phyloP scores from a whole-genome alignment of 2,113 vertebrate genomes.

The Pitta sordida region DNA sequence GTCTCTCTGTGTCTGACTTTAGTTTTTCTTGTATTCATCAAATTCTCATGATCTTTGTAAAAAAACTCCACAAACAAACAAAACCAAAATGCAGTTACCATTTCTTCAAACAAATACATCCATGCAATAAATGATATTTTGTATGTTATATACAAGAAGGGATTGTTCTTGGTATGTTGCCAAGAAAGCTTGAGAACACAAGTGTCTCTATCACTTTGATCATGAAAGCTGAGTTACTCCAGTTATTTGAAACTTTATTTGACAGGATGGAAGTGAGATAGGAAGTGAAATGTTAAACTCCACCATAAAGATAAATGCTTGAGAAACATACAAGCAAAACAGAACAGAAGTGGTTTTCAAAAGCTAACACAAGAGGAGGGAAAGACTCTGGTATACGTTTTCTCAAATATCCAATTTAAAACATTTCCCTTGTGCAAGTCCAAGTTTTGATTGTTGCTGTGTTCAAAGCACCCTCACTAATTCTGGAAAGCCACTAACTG shows the following conservation, averaged over 20 bases:
- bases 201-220: slow-evolving; percentile 65
- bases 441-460: background rate
- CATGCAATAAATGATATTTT: background rate
- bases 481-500: background rate
- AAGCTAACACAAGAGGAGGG: background rate
- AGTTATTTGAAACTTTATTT: slow-evolving; percentile 63
- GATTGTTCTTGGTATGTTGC: background rate
- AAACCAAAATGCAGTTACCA: background rate
- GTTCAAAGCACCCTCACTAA: background rate
- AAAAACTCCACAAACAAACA: too few species aligned
- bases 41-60: background rate
- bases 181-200: slow-evolving; percentile 53
- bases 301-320: slow-evolving; percentile 48
- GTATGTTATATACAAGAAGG: background rate
- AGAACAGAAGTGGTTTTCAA: slow-evolving; percentile 10
- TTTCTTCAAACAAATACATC: background rate
- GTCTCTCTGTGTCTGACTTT: background rate
- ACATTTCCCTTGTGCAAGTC: background rate
- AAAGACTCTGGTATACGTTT: background rate
- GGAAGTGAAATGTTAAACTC: slow-evolving; percentile 64
- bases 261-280: slow-evolving; percentile 51
- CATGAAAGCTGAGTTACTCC: slow-evolving; percentile 50
- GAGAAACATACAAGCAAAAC: slow-evolving; percentile 2
- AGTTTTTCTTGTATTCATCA: background rate
- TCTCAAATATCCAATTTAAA: background rate